Evolutionary conservation across 2,888 invertebrate species (phyloP).

Genomic region (Nemurella pictetii): DNA sequence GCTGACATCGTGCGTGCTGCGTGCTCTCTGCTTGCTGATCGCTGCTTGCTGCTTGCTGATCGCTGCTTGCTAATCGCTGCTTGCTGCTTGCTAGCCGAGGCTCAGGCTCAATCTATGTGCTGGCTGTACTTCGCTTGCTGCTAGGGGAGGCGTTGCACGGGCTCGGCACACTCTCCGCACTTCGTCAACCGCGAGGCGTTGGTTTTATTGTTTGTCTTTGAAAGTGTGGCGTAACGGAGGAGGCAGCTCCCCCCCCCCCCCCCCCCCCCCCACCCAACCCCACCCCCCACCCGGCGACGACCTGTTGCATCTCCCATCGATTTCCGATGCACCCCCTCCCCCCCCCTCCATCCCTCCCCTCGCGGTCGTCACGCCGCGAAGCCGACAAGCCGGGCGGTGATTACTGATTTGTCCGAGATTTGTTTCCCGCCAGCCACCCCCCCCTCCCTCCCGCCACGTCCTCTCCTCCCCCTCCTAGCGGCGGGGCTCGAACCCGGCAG

Average conservation of each 20-base stretch:
- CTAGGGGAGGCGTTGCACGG: too few relatives aligned
- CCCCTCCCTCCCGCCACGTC: not conserved
- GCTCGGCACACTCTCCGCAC: too few relatives aligned
- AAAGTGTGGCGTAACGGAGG: not conserved
- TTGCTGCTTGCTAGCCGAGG: too few relatives aligned
- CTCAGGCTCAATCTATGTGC: too few relatives aligned
- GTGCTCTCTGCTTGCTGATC: too few relatives aligned
- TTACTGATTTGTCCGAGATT: not conserved
- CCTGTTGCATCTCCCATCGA: not conserved
- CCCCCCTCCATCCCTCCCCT: not conserved
- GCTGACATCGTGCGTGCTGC: not conserved
- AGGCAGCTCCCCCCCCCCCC: not conserved
- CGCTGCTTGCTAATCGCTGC: too few relatives aligned
- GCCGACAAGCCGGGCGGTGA: slow-evolving; percentile 12
- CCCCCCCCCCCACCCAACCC: not conserved
- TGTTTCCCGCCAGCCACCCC: not conserved
- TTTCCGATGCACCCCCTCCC: not conserved
- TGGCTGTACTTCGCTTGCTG: too few relatives aligned
- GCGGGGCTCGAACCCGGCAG: slow-evolving; percentile 17
- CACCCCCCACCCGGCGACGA: not conserved
- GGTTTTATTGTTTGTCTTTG: too few relatives aligned
- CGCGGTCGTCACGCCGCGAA: slow-evolving; percentile 10
- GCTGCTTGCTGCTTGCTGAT: too few relatives aligned
- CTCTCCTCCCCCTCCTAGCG: slow-evolving; percentile 22
- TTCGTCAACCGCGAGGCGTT: too few relatives aligned